Conservation (phyloP, 2,888 invertebrate species). For the Macaria liturata region DNA sequence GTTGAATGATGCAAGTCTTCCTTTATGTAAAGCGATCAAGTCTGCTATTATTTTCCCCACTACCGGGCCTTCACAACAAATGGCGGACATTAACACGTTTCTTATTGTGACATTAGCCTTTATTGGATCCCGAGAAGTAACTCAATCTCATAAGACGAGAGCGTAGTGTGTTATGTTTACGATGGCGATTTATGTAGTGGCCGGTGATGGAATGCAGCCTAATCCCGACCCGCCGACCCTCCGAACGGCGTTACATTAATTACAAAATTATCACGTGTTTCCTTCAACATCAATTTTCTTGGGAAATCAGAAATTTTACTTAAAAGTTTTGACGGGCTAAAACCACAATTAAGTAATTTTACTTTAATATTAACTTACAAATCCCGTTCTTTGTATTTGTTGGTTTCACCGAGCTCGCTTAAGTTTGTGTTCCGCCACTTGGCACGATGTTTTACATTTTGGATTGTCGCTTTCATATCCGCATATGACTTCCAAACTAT, state of each 20-base stretch:
- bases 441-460: slow-evolving; percentile 4
- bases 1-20: slow-evolving; percentile 10
- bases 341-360: neutral
- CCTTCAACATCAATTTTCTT: slow-evolving; percentile 18
- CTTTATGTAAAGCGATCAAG: slow-evolving; percentile 30
- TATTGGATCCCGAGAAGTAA: slow-evolving; percentile 63
- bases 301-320: slow-evolving; percentile 7
- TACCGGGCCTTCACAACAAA: slow-evolving; percentile 56
- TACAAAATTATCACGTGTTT: slow-evolving; percentile 26
- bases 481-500: slow-evolving; percentile 10
- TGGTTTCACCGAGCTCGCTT: neutral
- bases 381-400: no score
- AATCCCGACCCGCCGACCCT: slow-evolving; percentile 26
- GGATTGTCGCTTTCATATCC: slow-evolving; percentile 11
- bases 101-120: slow-evolving; percentile 69
- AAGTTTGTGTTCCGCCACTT: neutral
- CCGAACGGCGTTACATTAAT: slow-evolving; percentile 26
- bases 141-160: slow-evolving; percentile 55
- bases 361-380: no score
- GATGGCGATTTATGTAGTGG: slow-evolving; percentile 34
- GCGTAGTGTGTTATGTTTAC: slow-evolving; percentile 52
- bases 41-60: slow-evolving; percentile 52
- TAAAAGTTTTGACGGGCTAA: slow-evolving; percentile 11
- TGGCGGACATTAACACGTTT: slow-evolving; percentile 68
- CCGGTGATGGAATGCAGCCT: slow-evolving; percentile 29